Evolutionary conservation across 2,888 invertebrate species (phyloP), one percentile per base, ranked within the genome.

Genomic region (Rosalia funebris): DNA sequence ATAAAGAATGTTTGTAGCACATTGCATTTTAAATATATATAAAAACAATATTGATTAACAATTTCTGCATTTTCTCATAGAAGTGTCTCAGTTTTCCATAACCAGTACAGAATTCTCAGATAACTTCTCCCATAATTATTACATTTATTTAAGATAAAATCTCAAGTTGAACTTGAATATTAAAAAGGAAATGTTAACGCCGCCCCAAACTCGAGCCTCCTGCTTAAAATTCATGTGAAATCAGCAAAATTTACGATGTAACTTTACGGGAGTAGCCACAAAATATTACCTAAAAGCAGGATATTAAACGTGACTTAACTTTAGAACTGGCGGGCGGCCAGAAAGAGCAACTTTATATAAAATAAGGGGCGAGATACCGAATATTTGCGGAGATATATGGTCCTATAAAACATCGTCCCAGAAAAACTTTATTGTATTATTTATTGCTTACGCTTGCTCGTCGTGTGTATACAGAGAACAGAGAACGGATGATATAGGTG

Each of bases 251-350:
- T 75, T 74, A 76, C 73, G 75, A 74, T 65, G 70, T 65, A 75
- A 76, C 72, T 76, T 76, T 74, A 74, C 71, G 68, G 72, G 68
- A 74, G 70, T 68, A 63, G 76, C 75, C 76, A 71, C 75, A 75
- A 76, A 77, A 77, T 77, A 76, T 77, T 74, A 76, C 72, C 71
- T 71, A 57, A 52, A 54, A 67, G 68, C 67, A 65, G 65, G 74
- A 75, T 77, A 77, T 76, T 76, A 75, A 75, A 77, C 76, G 76
- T 76, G 77, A 76, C 74, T 75, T 68, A 70, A 71, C 69, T 73
- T 64, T 44, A 59, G 62, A 70, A 64, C 66, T 73, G 73, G 73
- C 72, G 66, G 60, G 45, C 63, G 64, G 70, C 73, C 74, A 74
- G 66, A 54, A 48, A 68, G 63, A 62, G 60, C 66, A 69, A 71